These are phyloP conservation scores for Temnothorax longispinosus DNA, from an alignment of 1,140 invertebrate genomes.

Conservation along the genomic window DNA sequence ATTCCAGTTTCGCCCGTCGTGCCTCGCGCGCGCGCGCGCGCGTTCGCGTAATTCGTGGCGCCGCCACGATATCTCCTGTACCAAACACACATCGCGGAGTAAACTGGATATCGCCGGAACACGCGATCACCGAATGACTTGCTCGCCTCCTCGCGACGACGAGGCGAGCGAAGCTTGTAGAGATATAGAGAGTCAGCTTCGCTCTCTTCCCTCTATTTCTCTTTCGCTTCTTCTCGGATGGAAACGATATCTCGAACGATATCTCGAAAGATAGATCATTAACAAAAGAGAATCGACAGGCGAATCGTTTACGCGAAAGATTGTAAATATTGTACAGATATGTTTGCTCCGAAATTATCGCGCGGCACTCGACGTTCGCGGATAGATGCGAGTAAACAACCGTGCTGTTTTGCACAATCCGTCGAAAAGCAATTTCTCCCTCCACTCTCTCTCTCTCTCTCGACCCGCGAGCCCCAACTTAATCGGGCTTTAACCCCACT, in stretches of 20 bases:
- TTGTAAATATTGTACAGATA: background rate
- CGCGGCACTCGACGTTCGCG: background rate
- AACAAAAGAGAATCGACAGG: background rate
- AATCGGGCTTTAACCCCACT: slow-evolving; percentile 48
- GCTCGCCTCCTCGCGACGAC: background rate
- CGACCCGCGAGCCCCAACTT: background rate
- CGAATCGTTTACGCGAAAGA: background rate
- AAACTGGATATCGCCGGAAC: background rate
- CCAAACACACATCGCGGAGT: slow-evolving; percentile 7
- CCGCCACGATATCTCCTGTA: background rate
- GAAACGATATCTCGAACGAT: background rate
- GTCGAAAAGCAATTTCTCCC: slow-evolving; percentile 14
- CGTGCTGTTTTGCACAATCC: background rate
- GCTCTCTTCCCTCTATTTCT: background rate
- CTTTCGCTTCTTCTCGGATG: background rate
- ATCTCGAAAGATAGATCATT: too few relatives aligned
- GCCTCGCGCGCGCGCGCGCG: background rate
- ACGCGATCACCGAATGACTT: background rate
- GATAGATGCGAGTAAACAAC: background rate
- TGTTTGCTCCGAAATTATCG: background rate
- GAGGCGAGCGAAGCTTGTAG: background rate
- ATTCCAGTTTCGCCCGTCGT: background rate
- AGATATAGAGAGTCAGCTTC: too few relatives aligned
- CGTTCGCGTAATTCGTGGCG: slow-evolving; percentile 9
- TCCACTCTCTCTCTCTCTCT: background rate